Percentiles rank a stretch among this genome's conserved stretches.
Evolutionary conservation across 2,113 vertebrate genomes (phyloP).

Genomic region (Mustela nigripes): DNA sequence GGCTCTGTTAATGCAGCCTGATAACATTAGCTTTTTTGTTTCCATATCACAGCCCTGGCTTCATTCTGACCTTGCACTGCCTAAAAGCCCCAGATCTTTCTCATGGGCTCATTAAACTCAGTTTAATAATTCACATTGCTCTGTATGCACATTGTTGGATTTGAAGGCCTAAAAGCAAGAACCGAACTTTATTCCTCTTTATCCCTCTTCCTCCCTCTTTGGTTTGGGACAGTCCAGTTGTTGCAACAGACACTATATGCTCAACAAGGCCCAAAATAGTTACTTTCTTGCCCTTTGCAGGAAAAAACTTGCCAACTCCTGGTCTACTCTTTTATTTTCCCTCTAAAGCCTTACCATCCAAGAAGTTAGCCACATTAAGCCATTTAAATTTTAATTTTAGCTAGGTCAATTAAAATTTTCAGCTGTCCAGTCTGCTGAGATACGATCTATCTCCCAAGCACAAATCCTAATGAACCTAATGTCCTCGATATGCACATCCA

Average conservation of each 20-base stretch:
- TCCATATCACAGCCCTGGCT: neutral
- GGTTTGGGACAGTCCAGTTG: too few species aligned
- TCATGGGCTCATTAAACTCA: neutral
- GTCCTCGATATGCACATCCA: neutral
- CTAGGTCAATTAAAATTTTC: too few species aligned
- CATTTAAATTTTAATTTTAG: too few species aligned
- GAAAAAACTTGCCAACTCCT: too few species aligned
- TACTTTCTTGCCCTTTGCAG: too few species aligned
- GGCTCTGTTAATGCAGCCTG: neutral
- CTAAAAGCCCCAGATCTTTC: neutral
- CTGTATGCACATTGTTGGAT: neutral
- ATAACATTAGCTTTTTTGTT: neutral
- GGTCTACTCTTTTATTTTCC: too few species aligned
- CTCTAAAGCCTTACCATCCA: too few species aligned
- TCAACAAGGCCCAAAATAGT: too few species aligned
- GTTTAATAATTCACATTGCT: neutral
- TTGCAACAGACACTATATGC: too few species aligned
- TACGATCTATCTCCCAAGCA: neutral
- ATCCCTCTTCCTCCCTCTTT: neutral
- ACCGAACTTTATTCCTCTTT: neutral
- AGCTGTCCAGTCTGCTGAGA: conserved; percentile 8
- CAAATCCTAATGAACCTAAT: neutral
- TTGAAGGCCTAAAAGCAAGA: neutral
- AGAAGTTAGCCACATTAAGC: too few species aligned
- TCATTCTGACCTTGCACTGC: neutral